Evolutionary conservation across 2,888 invertebrate species (phyloP).

Genomic region (Yponomeuta sedellus): DNA sequence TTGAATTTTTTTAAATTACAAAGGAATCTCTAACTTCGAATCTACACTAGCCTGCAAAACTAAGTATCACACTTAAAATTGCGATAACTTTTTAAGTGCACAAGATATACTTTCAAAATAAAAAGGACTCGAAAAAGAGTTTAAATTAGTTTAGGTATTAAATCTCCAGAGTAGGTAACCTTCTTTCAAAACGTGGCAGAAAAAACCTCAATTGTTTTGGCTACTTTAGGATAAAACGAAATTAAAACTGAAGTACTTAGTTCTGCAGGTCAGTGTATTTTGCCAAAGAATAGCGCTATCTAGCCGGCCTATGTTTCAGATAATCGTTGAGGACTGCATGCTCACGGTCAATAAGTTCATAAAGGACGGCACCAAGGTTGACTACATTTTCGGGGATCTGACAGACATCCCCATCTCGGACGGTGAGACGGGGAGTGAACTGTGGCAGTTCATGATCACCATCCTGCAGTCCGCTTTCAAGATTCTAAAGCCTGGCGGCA

Average conservation of each 20-base stretch:
- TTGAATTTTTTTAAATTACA: not conserved
- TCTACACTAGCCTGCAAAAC: too few species aligned
- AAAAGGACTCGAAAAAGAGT: too few species aligned
- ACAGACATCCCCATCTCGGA: conserved; percentile 95
- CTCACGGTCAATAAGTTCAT: conserved; percentile 87
- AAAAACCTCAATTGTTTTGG: too few species aligned
- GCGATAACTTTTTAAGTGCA: too few species aligned
- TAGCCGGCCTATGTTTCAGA: conserved; percentile 65
- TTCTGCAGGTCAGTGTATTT: too few species aligned
- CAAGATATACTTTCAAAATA: too few species aligned
- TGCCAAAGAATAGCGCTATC: not conserved
- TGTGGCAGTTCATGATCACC: conserved; percentile 92
- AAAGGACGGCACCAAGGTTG: conserved; percentile 87
- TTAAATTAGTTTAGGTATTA: too few species aligned
- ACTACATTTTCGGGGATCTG: conserved; percentile 94
- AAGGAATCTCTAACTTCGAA: not conserved
- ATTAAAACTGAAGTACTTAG: too few species aligned
- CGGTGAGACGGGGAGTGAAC: conserved; percentile 83
- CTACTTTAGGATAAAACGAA: too few species aligned
- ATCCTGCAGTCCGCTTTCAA: conserved; percentile 88
- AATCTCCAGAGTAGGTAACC: too few species aligned
- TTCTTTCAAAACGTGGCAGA: too few species aligned
- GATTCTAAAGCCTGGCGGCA: conserved; percentile 87
- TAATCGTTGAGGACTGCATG: conserved; percentile 93
- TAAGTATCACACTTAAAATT: too few species aligned